These are phyloP conservation scores for Canis aureus DNA, from an alignment of 2,113 vertebrate species.

Conservation along the genomic window DNA sequence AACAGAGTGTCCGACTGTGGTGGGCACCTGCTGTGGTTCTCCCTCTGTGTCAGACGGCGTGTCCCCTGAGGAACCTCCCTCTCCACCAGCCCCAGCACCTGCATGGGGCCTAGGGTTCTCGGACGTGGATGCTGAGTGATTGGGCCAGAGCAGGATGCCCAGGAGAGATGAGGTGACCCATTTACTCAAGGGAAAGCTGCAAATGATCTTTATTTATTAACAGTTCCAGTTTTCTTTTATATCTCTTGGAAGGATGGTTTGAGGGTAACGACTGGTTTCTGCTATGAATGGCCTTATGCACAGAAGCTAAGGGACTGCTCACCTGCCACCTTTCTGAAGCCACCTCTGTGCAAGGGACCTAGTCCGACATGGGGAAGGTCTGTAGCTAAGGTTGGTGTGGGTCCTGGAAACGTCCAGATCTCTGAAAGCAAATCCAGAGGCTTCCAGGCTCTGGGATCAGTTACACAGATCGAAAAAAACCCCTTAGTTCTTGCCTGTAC, in stretches of 20 bases:
- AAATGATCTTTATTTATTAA: neutral
- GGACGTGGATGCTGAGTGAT: accelerated
- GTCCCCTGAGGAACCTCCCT: accelerated
- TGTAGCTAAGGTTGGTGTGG: neutral
- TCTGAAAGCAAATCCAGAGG: neutral
- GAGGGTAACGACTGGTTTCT: neutral
- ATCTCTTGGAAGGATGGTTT: neutral
- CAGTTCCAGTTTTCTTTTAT: neutral
- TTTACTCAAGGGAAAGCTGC: accelerated
- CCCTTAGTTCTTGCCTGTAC: accelerated
- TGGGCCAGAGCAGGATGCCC: accelerated
- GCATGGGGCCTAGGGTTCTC: accelerated
- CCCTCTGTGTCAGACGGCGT: accelerated
- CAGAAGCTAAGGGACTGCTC: accelerated
- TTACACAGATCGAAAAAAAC: neutral
- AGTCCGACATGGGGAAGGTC: neutral
- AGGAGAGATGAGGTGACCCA: neutral
- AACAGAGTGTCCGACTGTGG: neutral
- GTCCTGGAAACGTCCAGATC: neutral
- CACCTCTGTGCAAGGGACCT: neutral
- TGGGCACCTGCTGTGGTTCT: accelerated
- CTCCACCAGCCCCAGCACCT: accelerated
- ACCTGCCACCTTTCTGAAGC: neutral
- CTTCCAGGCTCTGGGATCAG: neutral
- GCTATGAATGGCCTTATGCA: accelerated